phyloP scores from a whole-genome alignment of 2,888 invertebrate species.

The Eueremaeus valkanovi region DNA sequence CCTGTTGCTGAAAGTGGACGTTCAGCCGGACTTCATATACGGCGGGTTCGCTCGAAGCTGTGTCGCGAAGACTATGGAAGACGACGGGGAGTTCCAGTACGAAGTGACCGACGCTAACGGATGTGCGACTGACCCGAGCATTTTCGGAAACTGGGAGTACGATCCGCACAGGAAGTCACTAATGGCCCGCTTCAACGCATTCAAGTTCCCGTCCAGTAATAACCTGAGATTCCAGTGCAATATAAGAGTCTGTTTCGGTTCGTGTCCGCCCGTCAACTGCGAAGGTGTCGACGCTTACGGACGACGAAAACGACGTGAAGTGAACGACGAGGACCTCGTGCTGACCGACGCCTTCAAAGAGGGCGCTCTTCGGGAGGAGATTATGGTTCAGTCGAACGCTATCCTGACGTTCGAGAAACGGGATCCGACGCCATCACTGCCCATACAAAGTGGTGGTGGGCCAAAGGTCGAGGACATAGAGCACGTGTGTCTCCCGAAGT shows the following conservation, averaged over 20 bases:
- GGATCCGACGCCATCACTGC: slow-evolving; percentile 63
- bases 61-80: slow-evolving; percentile 77
- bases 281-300: slow-evolving; percentile 86
- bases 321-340: slow-evolving; percentile 57
- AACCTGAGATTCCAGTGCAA: slow-evolving; percentile 93
- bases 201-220: slow-evolving; percentile 91
- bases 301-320: slow-evolving; percentile 61
- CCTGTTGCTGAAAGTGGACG: slow-evolving; percentile 76
- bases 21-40: slow-evolving; percentile 67
- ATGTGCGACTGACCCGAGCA: slow-evolving; percentile 84
- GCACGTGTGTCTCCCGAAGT: slow-evolving; percentile 89
- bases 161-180: slow-evolving; percentile 78
- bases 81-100: slow-evolving; percentile 84
- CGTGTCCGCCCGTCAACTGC: slow-evolving; percentile 91
- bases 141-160: slow-evolving; percentile 90
- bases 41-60: slow-evolving; percentile 90
- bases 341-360: slow-evolving; percentile 60
- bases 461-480: slow-evolving; percentile 60
- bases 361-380: slow-evolving; percentile 85
- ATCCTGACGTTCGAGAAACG: slow-evolving; percentile 78
- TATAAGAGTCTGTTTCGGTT: slow-evolving; percentile 88
- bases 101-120: slow-evolving; percentile 89
- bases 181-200: slow-evolving; percentile 83
- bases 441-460: slow-evolving; percentile 63
- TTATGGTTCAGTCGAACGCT: slow-evolving; percentile 84